Percentiles rank a stretch among this genome's conserved stretches.
phyloP scores from a whole-genome alignment of 2,888 invertebrate species.

The Protonemura montana region DNA sequence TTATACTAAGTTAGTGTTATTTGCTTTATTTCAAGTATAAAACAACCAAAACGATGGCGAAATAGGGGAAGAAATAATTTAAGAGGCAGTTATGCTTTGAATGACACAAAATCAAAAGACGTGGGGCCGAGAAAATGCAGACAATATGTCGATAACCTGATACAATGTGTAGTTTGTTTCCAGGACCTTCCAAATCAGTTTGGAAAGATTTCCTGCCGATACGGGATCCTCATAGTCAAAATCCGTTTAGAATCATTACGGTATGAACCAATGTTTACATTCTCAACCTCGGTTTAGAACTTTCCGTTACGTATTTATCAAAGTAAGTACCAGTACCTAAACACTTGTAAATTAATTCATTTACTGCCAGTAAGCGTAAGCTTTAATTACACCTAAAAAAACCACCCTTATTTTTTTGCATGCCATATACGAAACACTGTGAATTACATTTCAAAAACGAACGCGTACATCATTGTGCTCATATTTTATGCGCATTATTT shows the following conservation, averaged over 20 bases:
- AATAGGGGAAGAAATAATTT: background rate
- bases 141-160: too few species aligned
- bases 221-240: too few species aligned
- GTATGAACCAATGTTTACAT: background rate
- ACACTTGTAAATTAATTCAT: background rate
- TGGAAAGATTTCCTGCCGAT: too few species aligned
- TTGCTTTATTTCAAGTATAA: background rate
- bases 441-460: background rate
- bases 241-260: background rate
- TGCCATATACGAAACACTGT: background rate
- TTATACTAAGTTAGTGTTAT: background rate
- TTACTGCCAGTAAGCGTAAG: background rate
- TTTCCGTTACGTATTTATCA: background rate
- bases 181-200: too few species aligned
- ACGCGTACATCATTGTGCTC: background rate
- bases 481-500: slow-evolving; percentile 12
- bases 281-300: background rate
- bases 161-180: too few species aligned
- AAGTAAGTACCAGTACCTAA: background rate
- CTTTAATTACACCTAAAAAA: background rate
- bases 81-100: too few species aligned
- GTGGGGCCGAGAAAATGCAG: too few species aligned
- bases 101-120: too few species aligned
- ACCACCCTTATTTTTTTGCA: background rate
- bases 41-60: background rate